Conservation (phyloP, 2,888 invertebrate species). For the Leptinotarsa peninsularis region DNA sequence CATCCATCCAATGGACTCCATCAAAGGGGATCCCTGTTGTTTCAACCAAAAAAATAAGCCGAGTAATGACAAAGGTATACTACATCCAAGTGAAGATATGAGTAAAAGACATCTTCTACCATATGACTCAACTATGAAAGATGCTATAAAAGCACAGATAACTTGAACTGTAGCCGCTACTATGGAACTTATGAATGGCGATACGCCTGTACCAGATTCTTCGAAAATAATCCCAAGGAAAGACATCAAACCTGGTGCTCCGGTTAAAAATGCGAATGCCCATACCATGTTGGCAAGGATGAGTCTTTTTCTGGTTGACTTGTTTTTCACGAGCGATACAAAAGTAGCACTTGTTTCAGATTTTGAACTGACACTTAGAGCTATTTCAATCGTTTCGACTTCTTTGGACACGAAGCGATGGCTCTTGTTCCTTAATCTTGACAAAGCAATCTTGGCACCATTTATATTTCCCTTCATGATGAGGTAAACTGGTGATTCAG, state of each 20-base stretch:
- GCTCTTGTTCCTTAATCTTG: too few relatives aligned
- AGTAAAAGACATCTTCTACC: too few relatives aligned
- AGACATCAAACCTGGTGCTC: constrained; percentile 83
- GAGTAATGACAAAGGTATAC: constrained; percentile 22
- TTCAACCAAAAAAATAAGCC: constrained; percentile 47
- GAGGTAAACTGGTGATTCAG: constrained; percentile 46
- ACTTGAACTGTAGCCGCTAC: too few relatives aligned
- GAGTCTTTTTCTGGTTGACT: constrained; percentile 68
- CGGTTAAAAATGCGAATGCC: constrained; percentile 80
- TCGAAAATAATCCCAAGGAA: constrained; percentile 79
- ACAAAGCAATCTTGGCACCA: too few relatives aligned
- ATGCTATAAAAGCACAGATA: too few relatives aligned
- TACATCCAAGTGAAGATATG: too few relatives aligned
- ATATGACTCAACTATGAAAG: too few relatives aligned
- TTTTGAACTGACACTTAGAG: too few relatives aligned
- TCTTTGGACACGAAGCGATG: too few relatives aligned
- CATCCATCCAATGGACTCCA: constrained; percentile 71
- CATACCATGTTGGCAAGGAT: constrained; percentile 79
- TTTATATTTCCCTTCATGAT: too few relatives aligned
- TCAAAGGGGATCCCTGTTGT: constrained; percentile 16
- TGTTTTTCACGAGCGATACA: constrained; percentile 31
- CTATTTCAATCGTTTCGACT: too few relatives aligned
- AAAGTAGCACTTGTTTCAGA: constrained; percentile 35
- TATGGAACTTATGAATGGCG: too few relatives aligned
- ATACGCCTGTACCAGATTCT: constrained; percentile 71